Base-by-base conservation (phyloP, 2,113 vertebrate genomes). In the Rousettus leschenaultii region DNA sequence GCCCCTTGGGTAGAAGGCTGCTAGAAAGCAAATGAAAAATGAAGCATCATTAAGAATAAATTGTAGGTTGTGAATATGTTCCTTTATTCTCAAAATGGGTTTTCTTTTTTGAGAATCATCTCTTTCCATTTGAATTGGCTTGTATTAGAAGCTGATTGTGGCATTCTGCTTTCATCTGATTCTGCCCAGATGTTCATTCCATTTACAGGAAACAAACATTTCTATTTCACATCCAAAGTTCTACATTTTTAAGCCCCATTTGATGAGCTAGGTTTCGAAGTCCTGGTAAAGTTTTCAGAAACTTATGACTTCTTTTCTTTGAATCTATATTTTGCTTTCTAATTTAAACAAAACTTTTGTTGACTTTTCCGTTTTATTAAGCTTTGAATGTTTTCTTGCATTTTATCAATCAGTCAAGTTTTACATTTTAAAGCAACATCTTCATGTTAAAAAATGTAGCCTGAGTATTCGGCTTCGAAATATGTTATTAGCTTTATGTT, bases 81-180 rank as follows among this genome's bases (percentile, higher is more conserved):
- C 77, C 71, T 92, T 96, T 97, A 94, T 97, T 97, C 97, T 97
- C 84, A 93, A 97, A 97, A 96, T 97, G 94, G 88, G 61, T 96
- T 97, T 96, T 97, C 97, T 80, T 97, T 98, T 98, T 96, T 95
- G 92, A 97, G 95, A 97, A 53, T 89, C 28, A 0, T 92, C 70
- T 95, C 91, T 95, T 96, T 92, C 89, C 95, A 89, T 95, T 93
- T 96, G 94, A 96, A 95, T 94, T 91, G 86, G 79, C 75, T 97
- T 96, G 94, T 95, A 91, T 97, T 98, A 95, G 86, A 95, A 97
- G 95, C 91, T 97, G 95, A 97, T 91, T 79, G 95, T 97, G 59
- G 86, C 85, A 93, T 97, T 98, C 84, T 92, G 59, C 94, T 95
- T 96, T 94, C 86, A 51, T 95, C 84, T 68, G 53, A 89, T n/a